Conservation (phyloP, 1,140 invertebrate genomes). For the Mizuhopecten yessoensis region DNA sequence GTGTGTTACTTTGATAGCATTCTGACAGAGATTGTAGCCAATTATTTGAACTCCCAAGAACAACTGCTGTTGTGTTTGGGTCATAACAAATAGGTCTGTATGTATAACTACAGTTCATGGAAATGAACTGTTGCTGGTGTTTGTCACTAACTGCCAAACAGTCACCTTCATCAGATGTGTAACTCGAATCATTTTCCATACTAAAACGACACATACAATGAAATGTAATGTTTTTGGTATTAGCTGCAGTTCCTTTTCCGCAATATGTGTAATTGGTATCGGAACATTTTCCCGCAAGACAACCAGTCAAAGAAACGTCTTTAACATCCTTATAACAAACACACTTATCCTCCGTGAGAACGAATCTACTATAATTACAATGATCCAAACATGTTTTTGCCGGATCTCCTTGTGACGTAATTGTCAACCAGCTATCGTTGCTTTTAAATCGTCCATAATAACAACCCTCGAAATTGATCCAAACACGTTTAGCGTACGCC, state of each 20-base stretch:
- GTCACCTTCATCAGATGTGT: neutral
- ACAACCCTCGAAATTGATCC: too few relatives aligned
- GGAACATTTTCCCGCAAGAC: neutral
- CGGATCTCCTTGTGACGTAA: too few relatives aligned
- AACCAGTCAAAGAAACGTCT: neutral
- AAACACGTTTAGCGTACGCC: too few relatives aligned
- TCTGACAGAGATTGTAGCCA: neutral
- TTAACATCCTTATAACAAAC: too few relatives aligned
- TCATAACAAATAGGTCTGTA: neutral
- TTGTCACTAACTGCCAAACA: neutral
- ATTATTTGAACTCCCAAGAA: neutral
- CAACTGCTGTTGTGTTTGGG: neutral
- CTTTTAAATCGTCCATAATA: too few relatives aligned
- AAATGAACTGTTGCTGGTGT: neutral
- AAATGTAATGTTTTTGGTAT: neutral
- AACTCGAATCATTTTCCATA: neutral
- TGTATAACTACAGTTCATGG: neutral
- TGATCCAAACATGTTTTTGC: too few relatives aligned
- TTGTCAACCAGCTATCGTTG: too few relatives aligned
- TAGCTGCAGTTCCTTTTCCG: neutral
- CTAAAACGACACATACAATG: too few relatives aligned
- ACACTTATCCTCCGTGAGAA: too few relatives aligned
- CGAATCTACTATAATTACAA: too few relatives aligned
- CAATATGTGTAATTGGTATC: neutral
- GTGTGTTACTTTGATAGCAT: neutral